A percentile compares a stretch with the other conserved stretches of the same genome.
phyloP scores from a whole-genome alignment of 2,797 vertebrate genomes.

The Arnoldichthys spilopterus region DNA sequence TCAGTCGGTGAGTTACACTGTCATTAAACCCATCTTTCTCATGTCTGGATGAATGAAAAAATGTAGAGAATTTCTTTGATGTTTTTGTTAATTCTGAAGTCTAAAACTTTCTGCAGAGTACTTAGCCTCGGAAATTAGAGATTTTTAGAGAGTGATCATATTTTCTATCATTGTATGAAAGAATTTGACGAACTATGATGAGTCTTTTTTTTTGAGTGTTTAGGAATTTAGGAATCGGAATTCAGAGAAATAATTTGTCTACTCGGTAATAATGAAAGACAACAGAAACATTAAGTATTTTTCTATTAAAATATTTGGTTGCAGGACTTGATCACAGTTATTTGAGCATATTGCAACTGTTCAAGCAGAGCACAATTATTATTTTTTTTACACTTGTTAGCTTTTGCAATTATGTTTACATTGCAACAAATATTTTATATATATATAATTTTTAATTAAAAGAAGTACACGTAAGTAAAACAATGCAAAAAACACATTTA shows the following conservation, averaged over 20 bases:
- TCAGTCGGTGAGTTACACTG: slow-evolving; percentile 87
- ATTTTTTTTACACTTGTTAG: too few species aligned
- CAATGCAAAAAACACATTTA: too few species aligned
- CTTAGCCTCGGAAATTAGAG: background rate
- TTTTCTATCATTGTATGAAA: background rate
- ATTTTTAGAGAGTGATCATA: background rate
- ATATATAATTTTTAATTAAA: too few species aligned
- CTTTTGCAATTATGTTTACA: too few species aligned
- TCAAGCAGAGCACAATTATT: too few species aligned
- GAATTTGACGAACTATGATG: background rate
- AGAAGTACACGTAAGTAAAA: too few species aligned
- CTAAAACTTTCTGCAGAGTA: too few species aligned
- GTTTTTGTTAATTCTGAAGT: background rate
- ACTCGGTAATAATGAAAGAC: background rate
- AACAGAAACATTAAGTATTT: background rate
- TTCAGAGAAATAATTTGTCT: background rate
- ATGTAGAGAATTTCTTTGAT: background rate
- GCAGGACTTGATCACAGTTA: too few species aligned
- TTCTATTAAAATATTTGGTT: background rate
- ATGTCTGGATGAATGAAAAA: background rate
- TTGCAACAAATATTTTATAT: too few species aligned
- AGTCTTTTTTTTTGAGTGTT: too few species aligned
- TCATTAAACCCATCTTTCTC: background rate
- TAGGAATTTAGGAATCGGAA: too few species aligned
- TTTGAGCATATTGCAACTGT: too few species aligned